These are phyloP conservation scores for Arctopsyche grandis DNA, from an alignment of 1,140 invertebrate species.

Conservation along the genomic window DNA sequence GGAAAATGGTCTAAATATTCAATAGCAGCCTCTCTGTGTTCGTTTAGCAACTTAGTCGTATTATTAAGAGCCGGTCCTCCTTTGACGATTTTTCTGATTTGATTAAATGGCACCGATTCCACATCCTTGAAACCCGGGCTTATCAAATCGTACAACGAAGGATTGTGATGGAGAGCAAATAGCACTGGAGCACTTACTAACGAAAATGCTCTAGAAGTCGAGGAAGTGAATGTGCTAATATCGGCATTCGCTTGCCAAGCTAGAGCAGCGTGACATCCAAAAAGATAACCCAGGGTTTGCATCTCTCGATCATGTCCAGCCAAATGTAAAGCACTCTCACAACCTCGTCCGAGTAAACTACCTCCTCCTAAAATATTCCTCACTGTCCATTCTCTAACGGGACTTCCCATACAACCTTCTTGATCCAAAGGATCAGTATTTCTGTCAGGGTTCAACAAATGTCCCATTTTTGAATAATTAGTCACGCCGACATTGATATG, in stretches of 20 bases:
- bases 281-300: slow-evolving; percentile 78
- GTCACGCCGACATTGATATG: slow-evolving; percentile 55
- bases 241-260: slow-evolving; percentile 82
- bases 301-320: slow-evolving; percentile 74
- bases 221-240: slow-evolving; percentile 62
- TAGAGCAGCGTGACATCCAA: slow-evolving; percentile 85
- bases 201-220: slow-evolving; percentile 69
- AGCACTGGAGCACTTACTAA: slow-evolving; percentile 82
- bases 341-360: slow-evolving; percentile 83
- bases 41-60: slow-evolving; percentile 74
- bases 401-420: slow-evolving; percentile 69
- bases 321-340: slow-evolving; percentile 82
- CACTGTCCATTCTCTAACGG: slow-evolving; percentile 83
- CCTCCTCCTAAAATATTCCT: slow-evolving; percentile 80
- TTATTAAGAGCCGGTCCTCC: slow-evolving; percentile 71
- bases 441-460: slow-evolving; percentile 55
- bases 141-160: slow-evolving; percentile 73
- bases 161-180: slow-evolving; percentile 78
- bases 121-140: slow-evolving; percentile 74
- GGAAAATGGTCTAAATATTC: slow-evolving; percentile 72
- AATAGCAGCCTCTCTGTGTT: slow-evolving; percentile 76
- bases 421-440: slow-evolving; percentile 57
- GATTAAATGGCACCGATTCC: slow-evolving; percentile 74
- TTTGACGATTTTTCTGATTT: slow-evolving; percentile 61
- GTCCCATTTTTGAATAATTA: slow-evolving; percentile 59